Percentiles rank a stretch among this genome's conserved stretches.
Evolutionary conservation across 2,113 vertebrate species (phyloP).

Genomic region (Petrocephalus microphthalmus): DNA sequence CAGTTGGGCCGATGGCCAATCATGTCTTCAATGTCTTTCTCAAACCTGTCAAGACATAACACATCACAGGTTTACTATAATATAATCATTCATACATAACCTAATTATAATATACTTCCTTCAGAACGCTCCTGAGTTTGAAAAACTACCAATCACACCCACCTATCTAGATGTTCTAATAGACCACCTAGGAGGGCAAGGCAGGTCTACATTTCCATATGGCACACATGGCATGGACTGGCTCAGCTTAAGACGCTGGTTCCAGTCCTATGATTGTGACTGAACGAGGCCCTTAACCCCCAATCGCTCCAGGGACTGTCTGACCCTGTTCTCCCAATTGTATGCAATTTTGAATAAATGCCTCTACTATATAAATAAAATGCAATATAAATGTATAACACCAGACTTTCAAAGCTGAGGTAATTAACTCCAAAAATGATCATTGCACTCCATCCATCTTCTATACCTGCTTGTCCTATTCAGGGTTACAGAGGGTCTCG

Average conservation of each 20-base stretch:
- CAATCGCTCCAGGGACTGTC: neutral
- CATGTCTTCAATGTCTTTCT: constrained; percentile 79
- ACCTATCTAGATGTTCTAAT: neutral
- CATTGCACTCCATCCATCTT: neutral
- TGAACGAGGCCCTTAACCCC: neutral
- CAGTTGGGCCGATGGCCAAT: constrained; percentile 67
- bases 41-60: constrained; percentile 64
- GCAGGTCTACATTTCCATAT: neutral
- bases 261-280: neutral
- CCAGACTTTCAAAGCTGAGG: neutral
- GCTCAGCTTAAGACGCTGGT: neutral
- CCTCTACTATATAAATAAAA: neutral
- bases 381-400: neutral
- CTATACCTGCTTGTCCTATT: neutral
- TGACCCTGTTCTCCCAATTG: neutral
- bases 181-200: neutral
- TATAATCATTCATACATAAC: neutral
- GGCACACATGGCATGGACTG: neutral
- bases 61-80: neutral
- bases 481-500: neutral
- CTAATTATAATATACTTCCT: neutral
- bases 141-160: neutral
- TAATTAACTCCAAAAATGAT: neutral
- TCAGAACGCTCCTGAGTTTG: neutral
- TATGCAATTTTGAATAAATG: neutral